Evolutionary conservation across 2,888 invertebrate genomes (phyloP).

Genomic region (Phengaris alcon): DNA sequence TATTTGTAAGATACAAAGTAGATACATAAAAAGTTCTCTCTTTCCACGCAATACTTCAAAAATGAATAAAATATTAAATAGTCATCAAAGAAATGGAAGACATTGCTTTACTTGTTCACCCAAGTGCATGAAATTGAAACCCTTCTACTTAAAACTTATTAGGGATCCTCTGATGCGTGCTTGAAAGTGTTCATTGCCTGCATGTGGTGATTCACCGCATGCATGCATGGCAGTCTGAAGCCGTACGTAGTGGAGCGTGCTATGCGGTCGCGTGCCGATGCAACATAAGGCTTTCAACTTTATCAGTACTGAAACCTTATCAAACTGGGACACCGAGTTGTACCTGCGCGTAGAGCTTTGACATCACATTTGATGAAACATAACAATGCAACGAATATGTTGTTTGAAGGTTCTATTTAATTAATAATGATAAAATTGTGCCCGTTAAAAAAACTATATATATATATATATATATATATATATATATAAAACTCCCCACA

Average conservation of each 20-base stretch:
- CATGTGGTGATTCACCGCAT: constrained; percentile 43
- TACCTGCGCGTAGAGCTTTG: constrained; percentile 29
- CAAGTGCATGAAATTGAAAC: constrained; percentile 27
- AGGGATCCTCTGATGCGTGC: constrained; percentile 28
- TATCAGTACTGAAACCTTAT: constrained; percentile 38
- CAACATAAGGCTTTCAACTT: constrained; percentile 53
- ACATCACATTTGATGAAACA: background rate
- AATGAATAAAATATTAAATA: background rate
- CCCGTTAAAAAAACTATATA: no score
- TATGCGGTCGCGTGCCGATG: constrained; percentile 64
- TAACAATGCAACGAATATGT: background rate
- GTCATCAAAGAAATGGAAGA: constrained; percentile 10
- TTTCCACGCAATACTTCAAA: background rate
- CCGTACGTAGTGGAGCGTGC: constrained; percentile 49
- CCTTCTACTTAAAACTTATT: constrained; percentile 29
- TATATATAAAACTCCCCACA: no score
- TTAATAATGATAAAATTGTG: no score
- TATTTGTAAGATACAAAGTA: background rate
- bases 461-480: no score
- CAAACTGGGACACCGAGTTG: constrained; percentile 30
- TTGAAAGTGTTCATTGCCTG: constrained; percentile 31
- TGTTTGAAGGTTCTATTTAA: no score
- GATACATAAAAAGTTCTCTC: background rate
- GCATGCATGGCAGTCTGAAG: constrained; percentile 45
- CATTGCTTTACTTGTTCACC: constrained; percentile 9